Conservation (phyloP, 1,140 invertebrate genomes). For the Megalopta genalis region DNA sequence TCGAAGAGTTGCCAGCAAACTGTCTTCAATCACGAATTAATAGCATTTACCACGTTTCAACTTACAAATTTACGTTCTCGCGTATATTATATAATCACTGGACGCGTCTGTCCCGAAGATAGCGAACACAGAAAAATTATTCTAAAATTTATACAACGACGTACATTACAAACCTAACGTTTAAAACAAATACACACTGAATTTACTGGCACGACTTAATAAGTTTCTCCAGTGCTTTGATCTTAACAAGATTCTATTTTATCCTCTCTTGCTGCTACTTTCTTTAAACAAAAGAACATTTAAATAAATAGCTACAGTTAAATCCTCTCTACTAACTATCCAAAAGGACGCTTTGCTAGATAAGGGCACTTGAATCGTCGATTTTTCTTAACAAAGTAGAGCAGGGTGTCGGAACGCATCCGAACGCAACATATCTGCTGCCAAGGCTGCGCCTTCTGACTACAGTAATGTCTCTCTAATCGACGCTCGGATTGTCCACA, state of each 20-base stretch:
- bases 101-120: background rate
- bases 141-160: background rate
- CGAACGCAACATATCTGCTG: no score
- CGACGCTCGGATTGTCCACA: no score
- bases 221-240: background rate
- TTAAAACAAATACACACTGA: background rate
- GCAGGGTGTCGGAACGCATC: no score
- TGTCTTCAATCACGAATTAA: background rate
- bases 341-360: background rate
- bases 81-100: constrained; percentile 11
- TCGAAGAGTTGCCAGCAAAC: constrained; percentile 8
- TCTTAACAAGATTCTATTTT: background rate
- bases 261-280: no score
- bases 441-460: no score
- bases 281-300: background rate
- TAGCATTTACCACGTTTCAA: background rate
- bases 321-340: background rate
- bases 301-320: background rate
- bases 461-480: no score
- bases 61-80: background rate
- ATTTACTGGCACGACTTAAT: background rate
- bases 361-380: background rate
- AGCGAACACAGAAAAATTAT: background rate
- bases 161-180: background rate
- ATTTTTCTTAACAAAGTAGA: background rate